Evolutionary conservation across 30 jellyfish, hydroid and myxozoan species (phyloP).

Genomic region (Sanderia malayensis): DNA sequence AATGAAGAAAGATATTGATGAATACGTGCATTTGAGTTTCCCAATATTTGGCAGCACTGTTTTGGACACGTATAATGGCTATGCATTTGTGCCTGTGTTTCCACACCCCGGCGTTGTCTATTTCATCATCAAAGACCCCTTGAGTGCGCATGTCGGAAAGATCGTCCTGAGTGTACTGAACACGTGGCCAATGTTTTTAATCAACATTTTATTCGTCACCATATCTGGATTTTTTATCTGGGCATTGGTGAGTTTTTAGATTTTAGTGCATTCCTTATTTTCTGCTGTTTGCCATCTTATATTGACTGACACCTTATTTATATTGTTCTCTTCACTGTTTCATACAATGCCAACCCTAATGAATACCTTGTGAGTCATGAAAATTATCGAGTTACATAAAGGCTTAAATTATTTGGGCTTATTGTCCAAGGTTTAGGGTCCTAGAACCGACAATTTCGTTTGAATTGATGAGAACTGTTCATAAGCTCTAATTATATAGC

Average conservation of each 20-base stretch:
- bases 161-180: constrained; percentile 17
- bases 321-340: too few species aligned
- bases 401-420: too few species aligned
- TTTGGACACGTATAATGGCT: constrained; percentile 42
- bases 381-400: too few species aligned
- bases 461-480: too few species aligned
- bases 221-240: constrained; percentile 57
- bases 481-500: too few species aligned
- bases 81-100: constrained; percentile 49
- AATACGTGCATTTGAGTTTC: constrained; percentile 39
- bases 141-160: not conserved
- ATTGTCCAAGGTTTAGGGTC: too few species aligned
- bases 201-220: constrained; percentile 34
- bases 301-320: too few species aligned
- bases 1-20: constrained; percentile 53
- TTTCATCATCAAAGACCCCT: constrained; percentile 44
- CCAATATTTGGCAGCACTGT: constrained; percentile 63
- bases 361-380: too few species aligned
- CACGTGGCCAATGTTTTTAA: constrained; percentile 62
- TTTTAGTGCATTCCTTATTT: too few species aligned
- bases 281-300: too few species aligned
- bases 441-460: too few species aligned
- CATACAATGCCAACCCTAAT: too few species aligned
- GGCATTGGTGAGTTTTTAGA: constrained; percentile 52
- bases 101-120: constrained; percentile 63